These are phyloP conservation scores for Epirrhoe alternata DNA, from an alignment of 2,888 invertebrate species.

Conservation along the genomic window DNA sequence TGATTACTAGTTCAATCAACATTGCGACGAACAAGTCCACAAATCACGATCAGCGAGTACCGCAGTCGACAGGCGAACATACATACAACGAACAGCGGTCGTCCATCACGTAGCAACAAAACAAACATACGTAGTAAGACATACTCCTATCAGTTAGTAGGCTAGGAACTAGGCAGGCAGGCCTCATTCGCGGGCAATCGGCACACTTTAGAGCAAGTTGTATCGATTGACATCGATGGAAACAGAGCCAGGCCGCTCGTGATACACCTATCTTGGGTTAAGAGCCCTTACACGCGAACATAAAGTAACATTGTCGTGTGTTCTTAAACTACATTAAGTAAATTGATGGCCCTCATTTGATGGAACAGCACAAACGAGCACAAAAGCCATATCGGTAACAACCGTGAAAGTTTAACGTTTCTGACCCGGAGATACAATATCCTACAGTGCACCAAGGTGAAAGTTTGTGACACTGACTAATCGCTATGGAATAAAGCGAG, in stretches of 20 bases:
- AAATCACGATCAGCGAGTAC: slow-evolving; percentile 19
- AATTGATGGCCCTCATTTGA: slow-evolving; percentile 59
- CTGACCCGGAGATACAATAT: slow-evolving; percentile 66
- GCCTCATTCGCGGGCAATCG: slow-evolving; percentile 49
- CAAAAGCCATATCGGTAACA: slow-evolving; percentile 61
- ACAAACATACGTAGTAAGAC: slow-evolving; percentile 17
- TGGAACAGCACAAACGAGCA: slow-evolving; percentile 55
- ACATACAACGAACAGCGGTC: slow-evolving; percentile 4
- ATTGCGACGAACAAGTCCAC: slow-evolving; percentile 17
- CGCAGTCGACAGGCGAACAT: slow-evolving; percentile 13
- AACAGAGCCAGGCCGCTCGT: slow-evolving; percentile 55
- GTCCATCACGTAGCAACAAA: slow-evolving; percentile 14
- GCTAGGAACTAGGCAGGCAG: too few relatives aligned
- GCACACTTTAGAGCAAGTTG: slow-evolving; percentile 57
- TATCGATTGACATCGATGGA: slow-evolving; percentile 64
- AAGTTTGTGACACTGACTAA: slow-evolving; percentile 77
- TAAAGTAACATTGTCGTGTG: slow-evolving; percentile 29
- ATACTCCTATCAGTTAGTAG: slow-evolving; percentile 17
- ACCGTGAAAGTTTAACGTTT: slow-evolving; percentile 68
- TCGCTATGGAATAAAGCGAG: slow-evolving; percentile 61
- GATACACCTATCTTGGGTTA: slow-evolving; percentile 48
- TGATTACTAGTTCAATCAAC: slow-evolving; percentile 24
- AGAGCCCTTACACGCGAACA: slow-evolving; percentile 30
- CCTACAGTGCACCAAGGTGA: slow-evolving; percentile 69
- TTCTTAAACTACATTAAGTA: slow-evolving; percentile 42